Percentiles rank a stretch among this genome's conserved stretches.
phyloP scores from a whole-genome alignment of 2,888 invertebrate genomes.

The Baronia brevicornis region DNA sequence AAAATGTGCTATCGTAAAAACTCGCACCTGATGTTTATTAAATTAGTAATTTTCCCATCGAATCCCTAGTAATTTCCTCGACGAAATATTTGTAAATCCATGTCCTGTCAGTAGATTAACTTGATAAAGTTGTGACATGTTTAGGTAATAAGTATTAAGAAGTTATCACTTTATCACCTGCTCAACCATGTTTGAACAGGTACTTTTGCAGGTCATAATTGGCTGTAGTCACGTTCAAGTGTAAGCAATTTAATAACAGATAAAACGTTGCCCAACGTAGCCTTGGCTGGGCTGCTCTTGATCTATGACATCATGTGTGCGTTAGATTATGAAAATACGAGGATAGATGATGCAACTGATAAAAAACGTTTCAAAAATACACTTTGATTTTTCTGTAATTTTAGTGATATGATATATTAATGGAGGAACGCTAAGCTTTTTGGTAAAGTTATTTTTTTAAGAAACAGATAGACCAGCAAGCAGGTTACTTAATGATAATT shows the following conservation, averaged over 20 bases:
- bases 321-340: constrained; percentile 11
- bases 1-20: no score
- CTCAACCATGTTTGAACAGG: background rate
- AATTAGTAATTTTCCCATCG: no score
- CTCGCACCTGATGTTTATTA: no score
- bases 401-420: background rate
- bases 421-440: constrained; percentile 4
- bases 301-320: constrained; percentile 22
- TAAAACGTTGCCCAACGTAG: constrained; percentile 12
- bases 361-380: constrained; percentile 4
- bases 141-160: constrained; percentile 4
- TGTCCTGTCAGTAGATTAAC: no score
- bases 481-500: no score
- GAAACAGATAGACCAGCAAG: no score
- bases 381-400: constrained; percentile 16
- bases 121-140: no score
- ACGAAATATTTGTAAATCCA: no score
- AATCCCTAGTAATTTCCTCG: no score
- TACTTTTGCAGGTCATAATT: constrained; percentile 12
- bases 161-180: constrained; percentile 1
- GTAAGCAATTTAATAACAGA: constrained; percentile 12
- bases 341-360: constrained; percentile 8
- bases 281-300: constrained; percentile 17
- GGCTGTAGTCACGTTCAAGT: constrained; percentile 15
- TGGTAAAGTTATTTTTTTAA: no score